A percentile compares a stretch with the other conserved stretches of the same genome.
These are phyloP conservation scores for Tribolium madens DNA, from an alignment of 1,140 invertebrate genomes.

Conservation along the genomic window DNA sequence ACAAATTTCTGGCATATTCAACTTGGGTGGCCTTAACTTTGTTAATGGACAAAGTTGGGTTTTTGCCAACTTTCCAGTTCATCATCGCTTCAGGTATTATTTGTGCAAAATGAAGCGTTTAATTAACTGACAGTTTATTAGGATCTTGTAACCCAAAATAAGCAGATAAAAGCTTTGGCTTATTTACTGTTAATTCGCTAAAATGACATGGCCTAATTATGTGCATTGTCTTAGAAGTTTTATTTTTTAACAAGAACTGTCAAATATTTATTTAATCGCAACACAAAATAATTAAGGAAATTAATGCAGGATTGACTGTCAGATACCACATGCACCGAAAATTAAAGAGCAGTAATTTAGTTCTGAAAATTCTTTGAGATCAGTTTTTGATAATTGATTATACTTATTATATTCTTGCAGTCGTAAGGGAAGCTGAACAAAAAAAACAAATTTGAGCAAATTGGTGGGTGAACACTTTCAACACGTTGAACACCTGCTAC, in stretches of 20 bases:
- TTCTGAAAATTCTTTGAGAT: too few relatives aligned
- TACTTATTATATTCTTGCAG: not conserved
- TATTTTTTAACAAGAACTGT: too few relatives aligned
- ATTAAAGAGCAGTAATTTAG: too few relatives aligned
- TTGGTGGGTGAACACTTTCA: not conserved
- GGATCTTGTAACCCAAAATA: not conserved
- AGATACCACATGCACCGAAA: too few relatives aligned
- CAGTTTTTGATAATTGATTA: not conserved
- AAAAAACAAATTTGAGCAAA: not conserved
- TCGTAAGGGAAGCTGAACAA: not conserved
- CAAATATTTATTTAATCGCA: too few relatives aligned
- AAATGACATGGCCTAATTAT: not conserved
- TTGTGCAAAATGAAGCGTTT: constrained; percentile 30
- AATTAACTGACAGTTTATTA: constrained; percentile 30
- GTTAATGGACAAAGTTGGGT: constrained; percentile 28
- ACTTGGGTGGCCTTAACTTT: constrained; percentile 19
- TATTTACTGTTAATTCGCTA: not conserved
- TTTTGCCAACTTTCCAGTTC: constrained; percentile 26
- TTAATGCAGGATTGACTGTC: too few relatives aligned
- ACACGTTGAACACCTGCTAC: not conserved
- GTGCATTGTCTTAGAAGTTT: too few relatives aligned
- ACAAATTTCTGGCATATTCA: not conserved
- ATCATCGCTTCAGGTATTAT: constrained; percentile 29
- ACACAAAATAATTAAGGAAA: too few relatives aligned
- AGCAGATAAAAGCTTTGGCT: not conserved